Evolutionary conservation across 23 tunicate genomes (phyloP), one percentile per base, ranked within the genome.

Genomic region (Phallusia fumigata): DNA sequence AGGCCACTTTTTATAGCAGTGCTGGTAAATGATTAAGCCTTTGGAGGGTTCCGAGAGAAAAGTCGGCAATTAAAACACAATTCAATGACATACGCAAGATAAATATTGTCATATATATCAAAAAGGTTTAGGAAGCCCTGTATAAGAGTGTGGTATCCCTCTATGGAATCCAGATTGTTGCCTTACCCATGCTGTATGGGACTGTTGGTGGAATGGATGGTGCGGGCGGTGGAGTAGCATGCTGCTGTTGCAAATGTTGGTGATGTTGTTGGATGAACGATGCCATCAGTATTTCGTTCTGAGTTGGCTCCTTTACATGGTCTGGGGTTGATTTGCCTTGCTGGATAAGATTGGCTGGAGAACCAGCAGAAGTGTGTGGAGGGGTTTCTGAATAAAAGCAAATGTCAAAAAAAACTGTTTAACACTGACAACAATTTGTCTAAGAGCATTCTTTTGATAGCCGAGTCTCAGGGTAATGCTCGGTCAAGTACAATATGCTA

Each of bases 151-250:
- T 40, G 47, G 47, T 3, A 40, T 40, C 10, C 47, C 10, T 10
- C 47, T 40, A 10, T 40, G 47, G 47, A 3, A 3, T 10, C 5
- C 10, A 3, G 47, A 10, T 5, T 10, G 8, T 40, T 3, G 47
- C 47, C 69, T 6, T 21, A 58, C 69, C 69, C 13, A 58, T 58
- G 69, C 69, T 58, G 69, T 58, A 58, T 58, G 69, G 69, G 3
- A 58, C 69, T 24, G 69, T 16, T 58, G 69, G 11, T 58, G 69
- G 28, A 1, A 24, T 58, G 28, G 69, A 58, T 6, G 13, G 15
- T 6, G 69, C 15, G 26, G 69, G 15, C 1, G 69, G 69, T 58
- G 69, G 28, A 6, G 47, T 5, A 40, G 47, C 10, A 40, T 5
- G 8, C 10, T 40, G 47, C 8, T 40, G 47, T 40, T 40, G 47